Percentiles rank a stretch among this genome's conserved stretches.
phyloP scores from a whole-genome alignment of 2,113 vertebrate genomes.

The Chionis minor region DNA sequence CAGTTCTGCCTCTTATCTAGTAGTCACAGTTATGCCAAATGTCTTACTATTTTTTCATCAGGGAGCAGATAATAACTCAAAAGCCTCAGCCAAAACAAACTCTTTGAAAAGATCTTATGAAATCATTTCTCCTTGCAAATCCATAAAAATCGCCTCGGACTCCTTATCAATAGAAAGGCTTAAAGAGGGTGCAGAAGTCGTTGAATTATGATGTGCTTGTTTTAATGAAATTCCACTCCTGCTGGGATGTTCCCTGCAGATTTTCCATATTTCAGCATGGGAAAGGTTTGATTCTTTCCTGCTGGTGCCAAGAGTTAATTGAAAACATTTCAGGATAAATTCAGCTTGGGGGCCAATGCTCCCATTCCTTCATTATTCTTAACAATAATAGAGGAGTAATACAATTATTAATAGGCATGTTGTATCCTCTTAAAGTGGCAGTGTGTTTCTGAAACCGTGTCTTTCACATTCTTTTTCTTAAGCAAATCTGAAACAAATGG shows the following conservation, averaged over 20 bases:
- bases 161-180: slow-evolving; percentile 82
- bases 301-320: slow-evolving; percentile 88
- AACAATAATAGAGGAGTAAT: slow-evolving; percentile 86
- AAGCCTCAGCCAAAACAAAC: slow-evolving; percentile 68
- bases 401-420: slow-evolving; percentile 82
- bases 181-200: slow-evolving; percentile 77
- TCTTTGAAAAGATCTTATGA: slow-evolving; percentile 75
- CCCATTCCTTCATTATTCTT: slow-evolving; percentile 84
- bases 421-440: slow-evolving; percentile 77
- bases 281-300: slow-evolving; percentile 88
- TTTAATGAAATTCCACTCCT: slow-evolving; percentile 88
- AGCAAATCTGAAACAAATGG: slow-evolving; percentile 67
- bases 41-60: slow-evolving; percentile 81
- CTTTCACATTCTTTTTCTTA: slow-evolving; percentile 65
- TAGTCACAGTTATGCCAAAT: slow-evolving; percentile 79
- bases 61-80: slow-evolving; percentile 76
- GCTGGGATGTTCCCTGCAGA: slow-evolving; percentile 85
- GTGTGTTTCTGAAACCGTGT: slow-evolving; percentile 65
- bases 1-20: slow-evolving; percentile 70
- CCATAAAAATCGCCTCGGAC: slow-evolving; percentile 74
- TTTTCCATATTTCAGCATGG: slow-evolving; percentile 90
- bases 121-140: slow-evolving; percentile 83
- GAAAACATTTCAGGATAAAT: slow-evolving; percentile 89
- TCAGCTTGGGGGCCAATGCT: slow-evolving; percentile 75
- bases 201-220: slow-evolving; percentile 86